A percentile compares a stretch with the other conserved stretches of the same genome.
Conservation (phyloP, 2,797 vertebrate genomes). For the Sebastes umbrosus region DNA sequence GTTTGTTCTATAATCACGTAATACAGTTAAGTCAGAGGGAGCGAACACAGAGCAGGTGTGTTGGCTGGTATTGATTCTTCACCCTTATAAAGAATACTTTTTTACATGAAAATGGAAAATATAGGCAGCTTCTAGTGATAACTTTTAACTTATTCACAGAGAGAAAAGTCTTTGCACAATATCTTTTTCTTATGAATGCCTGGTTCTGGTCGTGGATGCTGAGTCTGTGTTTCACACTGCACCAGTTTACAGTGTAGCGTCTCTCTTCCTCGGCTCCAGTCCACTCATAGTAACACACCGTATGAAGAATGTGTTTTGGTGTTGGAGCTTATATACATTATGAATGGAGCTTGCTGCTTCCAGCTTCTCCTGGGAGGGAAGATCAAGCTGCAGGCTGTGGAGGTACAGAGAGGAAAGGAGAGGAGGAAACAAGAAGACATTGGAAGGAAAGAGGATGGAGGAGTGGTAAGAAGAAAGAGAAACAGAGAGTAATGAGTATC, state of each 20-base stretch:
- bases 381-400: slow-evolving; percentile 16
- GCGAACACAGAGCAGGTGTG: background rate
- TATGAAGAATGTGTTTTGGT: slow-evolving; percentile 29
- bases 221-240: background rate
- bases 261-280: background rate
- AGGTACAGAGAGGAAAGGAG: background rate
- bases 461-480: background rate
- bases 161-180: background rate
- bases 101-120: background rate
- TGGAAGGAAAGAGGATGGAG: background rate
- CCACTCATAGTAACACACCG: background rate
- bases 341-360: slow-evolving; percentile 27
- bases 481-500: background rate
- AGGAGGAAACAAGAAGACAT: background rate
- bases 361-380: slow-evolving; percentile 25
- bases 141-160: background rate
- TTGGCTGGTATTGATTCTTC: background rate
- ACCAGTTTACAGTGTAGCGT: background rate
- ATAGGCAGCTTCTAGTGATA: background rate
- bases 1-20: background rate
- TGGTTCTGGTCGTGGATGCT: background rate
- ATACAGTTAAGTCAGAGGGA: background rate
- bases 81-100: background rate
- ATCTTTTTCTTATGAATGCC: background rate
- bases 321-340: slow-evolving; percentile 36